phyloP scores from a whole-genome alignment of 2,113 vertebrate genomes.

The Phocoena phocoena region DNA sequence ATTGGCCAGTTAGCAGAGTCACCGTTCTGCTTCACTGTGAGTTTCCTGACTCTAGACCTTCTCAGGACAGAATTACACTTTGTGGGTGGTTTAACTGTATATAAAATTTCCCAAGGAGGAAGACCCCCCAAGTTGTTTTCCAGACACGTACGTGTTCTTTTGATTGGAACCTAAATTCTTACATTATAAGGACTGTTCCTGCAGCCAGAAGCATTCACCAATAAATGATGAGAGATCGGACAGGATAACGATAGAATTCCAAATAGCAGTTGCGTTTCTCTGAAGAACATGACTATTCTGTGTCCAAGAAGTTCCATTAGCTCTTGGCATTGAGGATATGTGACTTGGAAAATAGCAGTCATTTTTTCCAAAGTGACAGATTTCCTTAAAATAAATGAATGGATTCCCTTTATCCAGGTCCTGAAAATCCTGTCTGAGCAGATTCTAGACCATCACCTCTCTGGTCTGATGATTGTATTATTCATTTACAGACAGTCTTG shows the following conservation, averaged over 20 bases:
- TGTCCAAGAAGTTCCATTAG: conserved; percentile 45
- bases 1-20: not conserved
- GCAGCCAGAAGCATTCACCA: conserved; percentile 26
- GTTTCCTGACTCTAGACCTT: not conserved
- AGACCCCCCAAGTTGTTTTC: not conserved
- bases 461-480: not conserved
- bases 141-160: not conserved
- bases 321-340: not conserved
- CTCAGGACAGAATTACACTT: not conserved
- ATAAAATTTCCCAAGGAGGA: conserved; percentile 33
- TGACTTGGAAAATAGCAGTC: conserved; percentile 29
- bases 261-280: conserved; percentile 46
- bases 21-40: not conserved
- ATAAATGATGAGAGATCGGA: conserved; percentile 42
- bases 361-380: conserved; percentile 35
- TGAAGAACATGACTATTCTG: conserved; percentile 49
- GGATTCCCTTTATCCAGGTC: not conserved
- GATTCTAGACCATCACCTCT: not conserved
- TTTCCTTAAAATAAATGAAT: conserved; percentile 6
- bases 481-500: not conserved
- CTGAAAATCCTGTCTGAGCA: not conserved
- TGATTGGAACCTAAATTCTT: conserved; percentile 47
- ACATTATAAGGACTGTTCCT: conserved; percentile 27
- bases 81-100: not conserved
- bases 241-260: conserved; percentile 50